phyloP scores from a whole-genome alignment of 2,113 vertebrate species.

The Bubo bubo region DNA sequence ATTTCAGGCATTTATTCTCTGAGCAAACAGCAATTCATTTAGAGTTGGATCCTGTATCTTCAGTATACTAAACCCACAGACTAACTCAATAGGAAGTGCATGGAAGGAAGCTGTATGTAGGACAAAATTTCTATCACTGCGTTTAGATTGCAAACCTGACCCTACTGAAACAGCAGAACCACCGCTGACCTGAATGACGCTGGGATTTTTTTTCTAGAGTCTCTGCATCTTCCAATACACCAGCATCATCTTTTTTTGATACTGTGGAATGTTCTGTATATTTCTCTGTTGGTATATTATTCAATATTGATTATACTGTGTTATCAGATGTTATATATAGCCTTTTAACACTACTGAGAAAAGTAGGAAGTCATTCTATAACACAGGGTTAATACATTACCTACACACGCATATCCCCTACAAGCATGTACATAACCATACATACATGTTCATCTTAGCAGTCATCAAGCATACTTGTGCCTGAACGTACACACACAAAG shows the following conservation, averaged over 20 bases:
- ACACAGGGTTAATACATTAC: not conserved
- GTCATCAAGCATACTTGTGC: not conserved
- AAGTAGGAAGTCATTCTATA: not conserved
- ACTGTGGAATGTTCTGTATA: rapidly evolving
- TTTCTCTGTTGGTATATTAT: not conserved
- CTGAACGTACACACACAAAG: not conserved
- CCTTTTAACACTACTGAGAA: not conserved
- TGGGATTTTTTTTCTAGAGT: not conserved
- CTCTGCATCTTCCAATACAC: not conserved
- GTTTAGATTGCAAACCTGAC: not conserved
- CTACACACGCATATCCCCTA: not conserved
- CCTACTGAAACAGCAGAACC: not conserved
- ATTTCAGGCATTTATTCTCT: not conserved
- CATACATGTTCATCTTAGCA: rapidly evolving
- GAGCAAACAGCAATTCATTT: not conserved
- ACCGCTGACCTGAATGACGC: not conserved
- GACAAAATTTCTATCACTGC: not conserved
- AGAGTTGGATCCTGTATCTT: not conserved
- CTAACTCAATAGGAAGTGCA: not conserved
- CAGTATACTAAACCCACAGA: not conserved
- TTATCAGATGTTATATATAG: not conserved
- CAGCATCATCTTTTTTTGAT: not conserved
- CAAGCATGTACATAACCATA: not conserved
- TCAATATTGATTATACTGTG: not conserved
- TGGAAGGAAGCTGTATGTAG: not conserved